phyloP scores from a whole-genome alignment of 1,140 invertebrate species.

The Lanistes nyassanus region DNA sequence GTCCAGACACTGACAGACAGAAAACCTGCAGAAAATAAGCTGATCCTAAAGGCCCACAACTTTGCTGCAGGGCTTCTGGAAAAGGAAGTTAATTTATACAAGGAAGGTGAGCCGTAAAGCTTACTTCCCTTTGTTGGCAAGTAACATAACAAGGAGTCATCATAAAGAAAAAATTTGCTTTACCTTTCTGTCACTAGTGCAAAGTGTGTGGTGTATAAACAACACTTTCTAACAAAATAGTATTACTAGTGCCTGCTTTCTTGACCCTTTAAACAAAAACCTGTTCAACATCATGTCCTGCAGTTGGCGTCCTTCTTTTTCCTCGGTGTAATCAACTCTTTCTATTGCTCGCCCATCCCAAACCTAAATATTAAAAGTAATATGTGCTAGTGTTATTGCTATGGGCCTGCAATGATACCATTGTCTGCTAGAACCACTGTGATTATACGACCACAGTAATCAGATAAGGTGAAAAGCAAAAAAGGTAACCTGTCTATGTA shows the following conservation, averaged over 20 bases:
- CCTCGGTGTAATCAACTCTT: too few species aligned
- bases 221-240: neutral
- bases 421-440: too few species aligned
- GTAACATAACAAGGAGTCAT: neutral
- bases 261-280: neutral
- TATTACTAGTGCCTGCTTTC: neutral
- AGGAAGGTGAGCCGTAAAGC: slow-evolving; percentile 48
- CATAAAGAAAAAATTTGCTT: neutral
- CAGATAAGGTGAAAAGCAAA: too few species aligned
- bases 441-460: too few species aligned
- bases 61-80: slow-evolving; percentile 56
- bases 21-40: slow-evolving; percentile 22
- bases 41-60: slow-evolving; percentile 49
- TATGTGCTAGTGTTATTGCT: too few species aligned
- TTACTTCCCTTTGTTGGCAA: neutral
- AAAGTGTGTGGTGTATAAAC: neutral
- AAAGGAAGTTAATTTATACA: slow-evolving; percentile 57
- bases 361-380: too few species aligned
- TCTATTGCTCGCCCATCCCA: too few species aligned
- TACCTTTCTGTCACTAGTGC: neutral
- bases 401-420: too few species aligned
- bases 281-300: too few species aligned
- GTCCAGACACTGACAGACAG: neutral
- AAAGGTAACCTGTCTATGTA: too few species aligned
- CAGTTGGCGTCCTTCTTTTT: too few species aligned